Evolutionary conservation across 2,113 vertebrate species (phyloP), one percentile per base, ranked within the genome.

Genomic region (Tautogolabrus adspersus): DNA sequence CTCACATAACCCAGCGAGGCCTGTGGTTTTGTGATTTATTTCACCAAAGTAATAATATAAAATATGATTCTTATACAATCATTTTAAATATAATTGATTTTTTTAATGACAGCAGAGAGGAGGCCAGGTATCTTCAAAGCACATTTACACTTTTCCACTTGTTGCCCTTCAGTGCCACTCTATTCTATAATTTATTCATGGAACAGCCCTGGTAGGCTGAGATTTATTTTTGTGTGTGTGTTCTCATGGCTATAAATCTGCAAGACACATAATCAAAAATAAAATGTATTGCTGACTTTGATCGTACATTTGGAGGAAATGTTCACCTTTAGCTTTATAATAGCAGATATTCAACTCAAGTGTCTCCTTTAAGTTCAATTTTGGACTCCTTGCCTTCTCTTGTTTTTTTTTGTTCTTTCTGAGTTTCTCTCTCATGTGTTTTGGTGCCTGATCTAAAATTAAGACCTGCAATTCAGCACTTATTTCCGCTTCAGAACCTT

Each of bases 371-470:
- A 6, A 13, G 47, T 18, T 47, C 15, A 47, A 4, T 34, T 44
- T 66, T 65, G 46, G 19, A 64, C 46, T 77, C 54, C 37, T n/a
- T 52, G 9, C 44, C 23, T 46, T 38, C 46, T 77, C 60, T 2
- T n/a, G n/a, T 34, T 34, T 34, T 34, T 42, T 42, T 42, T 11
- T 42, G 10, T 42, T n/a, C 65, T 58, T 22, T 18, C 34, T 13
- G 42, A 49, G 23, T 61, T 68, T 18, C 6, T 49, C 12, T 49
- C 16, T 42, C 21, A 37, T 77, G 70, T 72, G 60, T 77, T 79
- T 70, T 62, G 26, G 23, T 34, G 75, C 16, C 40, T 70, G 67
- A 60, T 77, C 57, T 57, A 47, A 60, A 78, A 61, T 67, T 61
- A 75, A 71, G 30, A 21, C 26, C 26, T 60, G 26, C 60, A 57